Evolutionary conservation across 2,797 vertebrate genomes (phyloP).

Genomic region (Tapirus indicus): DNA sequence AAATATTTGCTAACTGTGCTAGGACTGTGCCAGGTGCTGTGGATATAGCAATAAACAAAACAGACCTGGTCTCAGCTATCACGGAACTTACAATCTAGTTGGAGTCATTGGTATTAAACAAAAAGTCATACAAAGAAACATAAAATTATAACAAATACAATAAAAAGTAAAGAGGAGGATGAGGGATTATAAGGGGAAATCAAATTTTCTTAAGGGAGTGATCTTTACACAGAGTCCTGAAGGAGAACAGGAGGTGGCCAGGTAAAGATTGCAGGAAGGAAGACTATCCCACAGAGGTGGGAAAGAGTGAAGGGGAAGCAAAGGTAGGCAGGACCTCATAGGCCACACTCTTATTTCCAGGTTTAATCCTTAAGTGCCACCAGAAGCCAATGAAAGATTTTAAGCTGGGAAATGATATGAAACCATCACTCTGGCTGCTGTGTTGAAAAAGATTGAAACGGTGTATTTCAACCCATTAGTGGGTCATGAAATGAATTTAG

Average conservation of each 20-base stretch:
- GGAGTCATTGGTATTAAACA: neutral
- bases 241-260: neutral
- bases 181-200: neutral
- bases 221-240: neutral
- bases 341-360: neutral
- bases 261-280: neutral
- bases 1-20: neutral
- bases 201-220: conserved; percentile 7
- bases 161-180: conserved; percentile 14
- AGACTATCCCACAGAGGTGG: neutral
- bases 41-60: neutral
- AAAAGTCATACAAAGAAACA: conserved; percentile 37
- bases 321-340: rapidly evolving
- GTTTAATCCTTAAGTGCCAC: neutral
- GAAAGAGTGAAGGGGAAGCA: neutral
- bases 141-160: neutral
- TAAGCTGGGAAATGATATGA: conserved; percentile 25
- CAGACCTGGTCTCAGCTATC: neutral
- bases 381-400: conserved; percentile 38
- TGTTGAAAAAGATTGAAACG: neutral
- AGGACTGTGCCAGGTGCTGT: neutral
- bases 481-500: conserved; percentile 36
- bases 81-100: neutral
- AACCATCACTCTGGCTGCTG: neutral
- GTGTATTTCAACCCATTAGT: neutral